Percentiles rank a stretch among this genome's conserved stretches.
These are phyloP conservation scores for Azorinus chamasolen DNA, from an alignment of 2,888 invertebrate species.

Conservation along the genomic window DNA sequence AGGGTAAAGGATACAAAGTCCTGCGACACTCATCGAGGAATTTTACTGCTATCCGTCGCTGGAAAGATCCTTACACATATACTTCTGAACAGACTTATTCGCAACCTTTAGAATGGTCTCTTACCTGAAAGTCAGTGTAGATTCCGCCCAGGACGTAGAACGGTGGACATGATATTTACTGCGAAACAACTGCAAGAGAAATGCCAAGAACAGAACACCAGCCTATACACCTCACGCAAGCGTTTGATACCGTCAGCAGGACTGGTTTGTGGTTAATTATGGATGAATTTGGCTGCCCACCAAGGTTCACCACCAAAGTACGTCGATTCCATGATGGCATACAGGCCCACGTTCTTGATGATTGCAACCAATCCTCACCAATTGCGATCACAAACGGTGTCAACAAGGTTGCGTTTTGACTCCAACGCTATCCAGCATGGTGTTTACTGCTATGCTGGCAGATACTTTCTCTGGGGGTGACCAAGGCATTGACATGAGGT, in stretches of 20 bases:
- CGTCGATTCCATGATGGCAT: background rate
- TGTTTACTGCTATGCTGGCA: background rate
- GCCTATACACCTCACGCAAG: too few relatives aligned
- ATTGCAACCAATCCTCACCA: background rate
- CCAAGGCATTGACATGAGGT: conserved; percentile 5
- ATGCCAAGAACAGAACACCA: conserved; percentile 4
- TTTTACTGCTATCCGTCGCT: conserved; percentile 6
- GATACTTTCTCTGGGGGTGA: background rate
- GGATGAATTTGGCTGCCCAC: conserved; percentile 1
- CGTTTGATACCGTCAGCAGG: conserved; percentile 3
- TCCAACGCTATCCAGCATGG: background rate
- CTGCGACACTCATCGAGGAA: conserved; percentile 15
- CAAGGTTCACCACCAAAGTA: background rate
- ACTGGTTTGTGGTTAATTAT: background rate
- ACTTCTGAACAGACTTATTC: conserved; percentile 10
- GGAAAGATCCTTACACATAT: conserved; percentile 14
- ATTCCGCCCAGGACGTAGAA: conserved; percentile 13
- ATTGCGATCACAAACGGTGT: background rate
- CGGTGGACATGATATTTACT: conserved; percentile 5
- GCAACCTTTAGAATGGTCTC: too few relatives aligned
- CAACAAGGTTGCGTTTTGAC: background rate
- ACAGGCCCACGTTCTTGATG: background rate
- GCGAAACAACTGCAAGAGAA: conserved; percentile 1
- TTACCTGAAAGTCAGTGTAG: too few relatives aligned
- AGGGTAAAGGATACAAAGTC: too few relatives aligned